phyloP scores from a whole-genome alignment of 2,888 invertebrate species.

The Sinotaia quadrata region DNA sequence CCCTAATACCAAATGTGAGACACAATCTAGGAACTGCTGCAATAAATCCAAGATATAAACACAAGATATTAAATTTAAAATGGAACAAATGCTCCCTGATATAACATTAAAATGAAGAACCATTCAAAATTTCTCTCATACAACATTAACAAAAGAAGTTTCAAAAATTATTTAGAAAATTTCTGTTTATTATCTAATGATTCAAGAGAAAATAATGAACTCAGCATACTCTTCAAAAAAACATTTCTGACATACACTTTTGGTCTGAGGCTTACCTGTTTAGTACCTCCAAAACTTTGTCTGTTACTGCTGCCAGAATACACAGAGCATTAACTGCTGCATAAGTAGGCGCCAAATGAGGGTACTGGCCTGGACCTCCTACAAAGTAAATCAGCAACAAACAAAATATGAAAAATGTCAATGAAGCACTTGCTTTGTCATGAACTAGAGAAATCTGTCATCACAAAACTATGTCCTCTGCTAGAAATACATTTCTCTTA shows the following conservation, averaged over 20 bases:
- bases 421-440: too few relatives aligned
- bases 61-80: too few relatives aligned
- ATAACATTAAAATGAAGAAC: neutral
- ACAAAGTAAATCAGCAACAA: too few relatives aligned
- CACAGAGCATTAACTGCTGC: slow-evolving; percentile 95
- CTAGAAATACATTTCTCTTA: too few relatives aligned
- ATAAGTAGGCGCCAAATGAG: slow-evolving; percentile 97
- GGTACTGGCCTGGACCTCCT: slow-evolving; percentile 92
- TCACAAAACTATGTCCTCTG: too few relatives aligned
- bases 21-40: too few relatives aligned
- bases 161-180: too few relatives aligned
- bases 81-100: neutral
- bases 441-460: too few relatives aligned
- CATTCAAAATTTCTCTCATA: neutral
- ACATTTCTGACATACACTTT: neutral
- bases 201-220: neutral
- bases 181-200: neutral
- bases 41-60: too few relatives aligned
- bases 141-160: neutral
- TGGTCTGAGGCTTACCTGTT: slow-evolving; percentile 77
- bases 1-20: too few relatives aligned
- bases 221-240: neutral
- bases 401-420: too few relatives aligned
- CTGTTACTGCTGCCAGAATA: slow-evolving; percentile 80
- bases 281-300: slow-evolving; percentile 89